Evolutionary conservation across 2,888 invertebrate genomes (phyloP).

Genomic region (Himalopsyche kuldschensis): DNA sequence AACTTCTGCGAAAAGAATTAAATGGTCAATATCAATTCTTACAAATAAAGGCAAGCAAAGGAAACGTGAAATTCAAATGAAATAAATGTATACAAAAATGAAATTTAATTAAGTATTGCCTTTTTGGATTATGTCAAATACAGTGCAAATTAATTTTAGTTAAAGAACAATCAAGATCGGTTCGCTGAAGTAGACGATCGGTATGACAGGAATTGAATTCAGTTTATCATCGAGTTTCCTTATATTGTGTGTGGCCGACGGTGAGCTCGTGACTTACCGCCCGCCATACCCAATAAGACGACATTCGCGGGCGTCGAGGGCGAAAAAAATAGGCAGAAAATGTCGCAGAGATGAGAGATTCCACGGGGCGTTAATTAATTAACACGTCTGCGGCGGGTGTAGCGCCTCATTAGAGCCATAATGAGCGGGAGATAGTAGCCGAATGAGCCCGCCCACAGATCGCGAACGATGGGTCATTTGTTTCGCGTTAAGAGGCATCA

Average conservation of each 20-base stretch:
- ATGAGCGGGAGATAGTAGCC: not conserved
- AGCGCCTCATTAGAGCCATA: constrained; percentile 14
- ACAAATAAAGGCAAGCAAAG: no score
- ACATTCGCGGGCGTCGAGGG: not conserved
- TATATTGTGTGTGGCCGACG: not conserved
- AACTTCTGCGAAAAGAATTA: no score
- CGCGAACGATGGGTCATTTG: not conserved
- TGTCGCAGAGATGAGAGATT: not conserved
- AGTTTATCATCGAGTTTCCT: no score
- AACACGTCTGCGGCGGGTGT: constrained; percentile 28
- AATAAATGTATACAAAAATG: no score
- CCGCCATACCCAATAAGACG: not conserved
- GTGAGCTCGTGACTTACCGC: not conserved
- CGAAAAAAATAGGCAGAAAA: not conserved
- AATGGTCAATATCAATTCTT: no score
- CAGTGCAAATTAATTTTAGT: no score
- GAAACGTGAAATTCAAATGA: no score
- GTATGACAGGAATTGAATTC: no score
- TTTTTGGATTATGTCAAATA: no score
- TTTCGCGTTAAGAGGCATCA: not conserved
- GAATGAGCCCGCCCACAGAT: not conserved
- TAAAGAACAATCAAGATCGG: no score
- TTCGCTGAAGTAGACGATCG: no score
- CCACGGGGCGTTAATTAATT: constrained; percentile 35
- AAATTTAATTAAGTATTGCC: no score